Percentiles rank a stretch among this genome's conserved stretches.
phyloP scores from a whole-genome alignment of 2,888 invertebrate species.

The Nycteola revayana region DNA sequence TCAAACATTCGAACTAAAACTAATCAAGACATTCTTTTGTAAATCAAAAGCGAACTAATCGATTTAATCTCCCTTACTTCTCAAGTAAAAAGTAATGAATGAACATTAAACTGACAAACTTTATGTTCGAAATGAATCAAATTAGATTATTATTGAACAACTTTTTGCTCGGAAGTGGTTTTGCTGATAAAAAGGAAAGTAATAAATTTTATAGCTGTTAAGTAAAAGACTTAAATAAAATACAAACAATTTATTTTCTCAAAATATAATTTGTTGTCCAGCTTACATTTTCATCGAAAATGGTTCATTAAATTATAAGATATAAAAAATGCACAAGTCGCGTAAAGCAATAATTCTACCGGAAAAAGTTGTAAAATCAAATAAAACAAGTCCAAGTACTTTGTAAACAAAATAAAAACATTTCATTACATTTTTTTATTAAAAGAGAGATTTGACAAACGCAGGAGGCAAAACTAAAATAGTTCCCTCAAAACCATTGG shows the following conservation, averaged over 20 bases:
- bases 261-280: neutral
- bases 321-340: too few relatives aligned
- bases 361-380: too few relatives aligned
- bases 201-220: slow-evolving; percentile 27
- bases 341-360: too few relatives aligned
- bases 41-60: neutral
- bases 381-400: too few relatives aligned
- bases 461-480: too few relatives aligned
- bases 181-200: slow-evolving; percentile 24
- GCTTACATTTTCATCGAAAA: too few relatives aligned
- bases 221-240: slow-evolving; percentile 27
- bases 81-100: slow-evolving; percentile 7
- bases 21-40: slow-evolving; percentile 7
- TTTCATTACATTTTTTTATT: too few relatives aligned
- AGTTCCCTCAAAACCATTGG: too few relatives aligned
- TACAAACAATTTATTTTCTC: slow-evolving; percentile 12
- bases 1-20: slow-evolving; percentile 1
- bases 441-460: too few relatives aligned
- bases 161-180: slow-evolving; percentile 27
- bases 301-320: too few relatives aligned
- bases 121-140: slow-evolving; percentile 27
- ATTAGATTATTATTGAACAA: slow-evolving; percentile 28
- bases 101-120: slow-evolving; percentile 15
- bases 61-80: slow-evolving; percentile 1
- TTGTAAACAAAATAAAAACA: too few relatives aligned